These are phyloP conservation scores for Aphrocallistes beatrix DNA, from an alignment of 37 sponge, comb jelly and placozoan genomes.

Conservation along the genomic window DNA sequence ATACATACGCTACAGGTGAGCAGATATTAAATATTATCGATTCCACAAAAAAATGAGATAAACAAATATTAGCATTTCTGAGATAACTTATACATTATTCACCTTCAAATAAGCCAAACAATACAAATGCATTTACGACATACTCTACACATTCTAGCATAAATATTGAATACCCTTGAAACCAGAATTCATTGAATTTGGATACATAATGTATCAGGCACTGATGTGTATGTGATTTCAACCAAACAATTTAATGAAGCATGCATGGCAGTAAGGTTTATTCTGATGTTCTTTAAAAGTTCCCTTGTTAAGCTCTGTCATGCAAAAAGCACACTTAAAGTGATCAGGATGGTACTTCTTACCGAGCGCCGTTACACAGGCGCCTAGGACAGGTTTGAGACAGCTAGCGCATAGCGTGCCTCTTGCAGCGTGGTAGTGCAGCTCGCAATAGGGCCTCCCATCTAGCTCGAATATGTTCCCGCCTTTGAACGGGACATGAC, in stretches of 20 bases:
- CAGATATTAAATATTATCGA: too few species aligned
- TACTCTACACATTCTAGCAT: too few species aligned
- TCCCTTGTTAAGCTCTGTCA: conserved; percentile 85
- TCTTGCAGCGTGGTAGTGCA: conserved; percentile 81
- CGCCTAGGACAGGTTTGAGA: conserved; percentile 81
- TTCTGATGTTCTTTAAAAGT: conserved; percentile 93
- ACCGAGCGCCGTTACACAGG: conserved; percentile 85
- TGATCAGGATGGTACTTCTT: conserved; percentile 98
- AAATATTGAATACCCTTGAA: too few species aligned
- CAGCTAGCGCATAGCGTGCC: conserved; percentile 86
- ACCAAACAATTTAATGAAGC: conserved; percentile 92
- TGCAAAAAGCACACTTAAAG: conserved; percentile 94
- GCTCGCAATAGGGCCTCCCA: conserved; percentile 91
- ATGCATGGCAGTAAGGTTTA: conserved; percentile 87
- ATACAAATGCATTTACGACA: too few species aligned
- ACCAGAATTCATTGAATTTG: too few species aligned
- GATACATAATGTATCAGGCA: too few species aligned
- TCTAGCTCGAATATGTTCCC: conserved; percentile 92
- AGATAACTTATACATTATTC: too few species aligned
- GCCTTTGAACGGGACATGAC: conserved; percentile 61
- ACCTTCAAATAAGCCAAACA: too few species aligned
- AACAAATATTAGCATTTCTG: too few species aligned
- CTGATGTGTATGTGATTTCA: too few species aligned
- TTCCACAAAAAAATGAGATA: too few species aligned
- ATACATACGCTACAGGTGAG: too few species aligned